Evolutionary conservation across 2,888 invertebrate species (phyloP), one percentile per base, ranked within the genome.

Genomic region (Plebejus anna): DNA sequence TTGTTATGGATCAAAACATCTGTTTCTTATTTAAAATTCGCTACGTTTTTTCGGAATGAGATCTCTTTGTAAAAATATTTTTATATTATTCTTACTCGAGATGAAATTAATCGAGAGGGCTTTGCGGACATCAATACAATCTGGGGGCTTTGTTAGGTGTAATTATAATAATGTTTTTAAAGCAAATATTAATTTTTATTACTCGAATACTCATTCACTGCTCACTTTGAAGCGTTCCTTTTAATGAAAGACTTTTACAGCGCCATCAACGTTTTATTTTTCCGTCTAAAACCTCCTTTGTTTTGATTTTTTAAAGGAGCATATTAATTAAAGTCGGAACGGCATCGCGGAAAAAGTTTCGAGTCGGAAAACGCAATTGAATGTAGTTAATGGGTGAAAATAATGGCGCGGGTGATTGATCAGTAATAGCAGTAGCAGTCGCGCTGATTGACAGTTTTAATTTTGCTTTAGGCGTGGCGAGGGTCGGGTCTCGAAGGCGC

Each of bases 141-240:
- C 89, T 84, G 82, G 81, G 87, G 88, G 89, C 86, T 91, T 92
- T 92, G 92, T 92, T 88, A 88, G 83, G 83, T 87, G 88, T 91
- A 89, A 91, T 91, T 91, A 90, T 87, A 89, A 88, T 88, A 87
- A 88, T 88, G 86, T 88, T 87, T 88, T 88, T 86, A 89, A 88
- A 88, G 89, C 85, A 88, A 91, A 91, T 91, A 90, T 90, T 90
- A 91, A 90, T 92, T 90, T 90, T 89, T 90, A 92, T 91, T 89
- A 89, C 86, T 85, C 85, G 82, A 83, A 88, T 85, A 85, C 86
- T 80, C 80, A 81, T 81, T 81, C 78, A 79, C 77, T 79, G 79
- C 85, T 84, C 85, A 88, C 86, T 88, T 88, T 86, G 84, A 86
- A 84, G 84, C 86, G 84, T 86, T 87, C 82, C 82, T 86, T 87